Conservation (phyloP, 2,888 invertebrate genomes). For the Caenorhabditis angaria region DNA sequence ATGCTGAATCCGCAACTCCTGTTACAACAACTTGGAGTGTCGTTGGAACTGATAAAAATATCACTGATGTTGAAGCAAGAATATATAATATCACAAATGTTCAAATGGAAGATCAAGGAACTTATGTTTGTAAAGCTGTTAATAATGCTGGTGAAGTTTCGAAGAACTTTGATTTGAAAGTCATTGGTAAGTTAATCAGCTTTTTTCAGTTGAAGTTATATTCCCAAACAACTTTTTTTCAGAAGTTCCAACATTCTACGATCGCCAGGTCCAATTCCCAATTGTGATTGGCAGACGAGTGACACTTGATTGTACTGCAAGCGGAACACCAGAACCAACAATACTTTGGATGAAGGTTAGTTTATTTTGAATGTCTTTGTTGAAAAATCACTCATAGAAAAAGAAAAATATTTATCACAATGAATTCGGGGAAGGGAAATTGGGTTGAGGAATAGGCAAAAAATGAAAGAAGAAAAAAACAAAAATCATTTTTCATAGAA, state of each 20-base stretch:
- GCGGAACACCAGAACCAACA: slow-evolving; percentile 76
- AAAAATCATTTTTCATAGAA: too few relatives aligned
- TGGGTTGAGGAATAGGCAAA: not conserved
- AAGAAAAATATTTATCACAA: not conserved
- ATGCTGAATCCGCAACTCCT: slow-evolving; percentile 35
- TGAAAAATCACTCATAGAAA: too few relatives aligned
- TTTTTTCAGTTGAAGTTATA: too few relatives aligned
- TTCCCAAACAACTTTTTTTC: slow-evolving; percentile 39
- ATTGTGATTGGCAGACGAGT: slow-evolving; percentile 76
- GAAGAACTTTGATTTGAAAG: slow-evolving; percentile 76
- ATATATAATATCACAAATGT: slow-evolving; percentile 62
- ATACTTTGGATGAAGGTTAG: slow-evolving; percentile 75
- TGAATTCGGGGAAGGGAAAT: not conserved
- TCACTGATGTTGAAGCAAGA: slow-evolving; percentile 39
- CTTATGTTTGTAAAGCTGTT: slow-evolving; percentile 76
- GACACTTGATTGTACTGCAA: slow-evolving; percentile 76
- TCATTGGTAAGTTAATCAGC: slow-evolving; percentile 76
- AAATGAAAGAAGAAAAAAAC: not conserved
- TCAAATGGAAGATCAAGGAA: slow-evolving; percentile 76
- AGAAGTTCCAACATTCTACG: slow-evolving; percentile 74
- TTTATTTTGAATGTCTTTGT: slow-evolving; percentile 1
- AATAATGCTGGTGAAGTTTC: slow-evolving; percentile 76
- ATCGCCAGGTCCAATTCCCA: slow-evolving; percentile 64
- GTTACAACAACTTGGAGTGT: slow-evolving; percentile 52
- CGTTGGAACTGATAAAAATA: not conserved